phyloP scores from a whole-genome alignment of 2,113 vertebrate genomes.

The Pholis gunnellus region DNA sequence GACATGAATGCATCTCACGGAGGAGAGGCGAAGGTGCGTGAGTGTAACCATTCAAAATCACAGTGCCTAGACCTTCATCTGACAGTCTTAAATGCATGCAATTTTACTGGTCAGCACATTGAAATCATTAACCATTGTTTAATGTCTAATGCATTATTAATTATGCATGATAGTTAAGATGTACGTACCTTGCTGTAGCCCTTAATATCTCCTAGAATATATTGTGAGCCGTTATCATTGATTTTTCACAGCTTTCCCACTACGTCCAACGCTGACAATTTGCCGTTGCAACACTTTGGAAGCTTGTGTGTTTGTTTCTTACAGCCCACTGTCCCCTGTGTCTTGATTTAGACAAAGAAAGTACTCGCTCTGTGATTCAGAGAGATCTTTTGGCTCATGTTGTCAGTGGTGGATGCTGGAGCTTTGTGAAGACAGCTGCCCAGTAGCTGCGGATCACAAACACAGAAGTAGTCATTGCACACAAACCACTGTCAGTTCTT shows the following conservation, averaged over 20 bases:
- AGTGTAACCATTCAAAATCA: slow-evolving; percentile 58
- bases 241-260: slow-evolving; percentile 23
- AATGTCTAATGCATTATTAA: slow-evolving; percentile 73
- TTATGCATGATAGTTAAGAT: slow-evolving; percentile 66
- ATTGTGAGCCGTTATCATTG: slow-evolving; percentile 50
- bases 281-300: slow-evolving; percentile 46
- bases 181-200: slow-evolving; percentile 16
- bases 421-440: slow-evolving; percentile 53
- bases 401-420: slow-evolving; percentile 59
- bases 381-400: slow-evolving; percentile 60
- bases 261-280: slow-evolving; percentile 20
- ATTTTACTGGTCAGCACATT: slow-evolving; percentile 76
- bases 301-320: slow-evolving; percentile 26
- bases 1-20: slow-evolving; percentile 55
- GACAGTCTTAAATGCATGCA: slow-evolving; percentile 58
- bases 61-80: slow-evolving; percentile 57
- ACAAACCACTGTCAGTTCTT: slow-evolving; percentile 81
- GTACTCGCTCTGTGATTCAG: slow-evolving; percentile 47
- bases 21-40: slow-evolving; percentile 47
- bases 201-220: slow-evolving; percentile 28
- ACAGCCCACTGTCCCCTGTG: slow-evolving; percentile 51
- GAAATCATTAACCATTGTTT: slow-evolving; percentile 73
- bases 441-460: slow-evolving; percentile 71
- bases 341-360: slow-evolving; percentile 70
- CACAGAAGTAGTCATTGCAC: slow-evolving; percentile 72